A percentile compares a stretch with the other conserved stretches of the same genome.
phyloP scores from a whole-genome alignment of 2,797 vertebrate genomes.

The Sciurus vulgaris region DNA sequence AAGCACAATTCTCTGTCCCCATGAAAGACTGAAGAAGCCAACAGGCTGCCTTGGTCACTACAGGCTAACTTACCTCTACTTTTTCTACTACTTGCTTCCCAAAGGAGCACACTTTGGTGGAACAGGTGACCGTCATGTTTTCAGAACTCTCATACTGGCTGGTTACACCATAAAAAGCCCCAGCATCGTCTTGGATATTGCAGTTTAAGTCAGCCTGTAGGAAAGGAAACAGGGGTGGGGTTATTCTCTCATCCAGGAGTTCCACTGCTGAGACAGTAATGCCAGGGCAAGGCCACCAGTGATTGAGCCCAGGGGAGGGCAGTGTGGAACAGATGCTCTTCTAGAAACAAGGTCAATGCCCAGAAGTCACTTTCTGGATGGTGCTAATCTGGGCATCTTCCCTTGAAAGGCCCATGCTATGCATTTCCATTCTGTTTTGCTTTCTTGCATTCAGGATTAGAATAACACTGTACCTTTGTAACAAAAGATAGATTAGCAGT shows the following conservation, averaged over 20 bases:
- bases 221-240: constrained; percentile 58
- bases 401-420: neutral
- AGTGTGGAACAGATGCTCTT: neutral
- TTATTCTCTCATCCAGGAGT: constrained; percentile 38
- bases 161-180: constrained; percentile 97
- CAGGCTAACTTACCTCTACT: constrained; percentile 94
- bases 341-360: neutral
- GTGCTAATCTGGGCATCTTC: neutral
- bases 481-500: neutral
- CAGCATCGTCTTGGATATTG: constrained; percentile 97
- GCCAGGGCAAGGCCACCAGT: rapidly evolving
- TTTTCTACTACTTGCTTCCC: constrained; percentile 99
- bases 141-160: constrained; percentile 99
- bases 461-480: neutral
- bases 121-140: constrained; percentile 99
- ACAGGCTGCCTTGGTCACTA: neutral
- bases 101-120: constrained; percentile 99
- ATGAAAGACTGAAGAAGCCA: neutral
- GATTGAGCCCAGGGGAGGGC: neutral
- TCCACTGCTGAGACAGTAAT: neutral
- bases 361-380: neutral
- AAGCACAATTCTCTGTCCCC: neutral
- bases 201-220: constrained; percentile 97
- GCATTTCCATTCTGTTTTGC: neutral
- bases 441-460: neutral